Conservation (phyloP, 2,797 vertebrate genomes). For the Manis javanica region DNA sequence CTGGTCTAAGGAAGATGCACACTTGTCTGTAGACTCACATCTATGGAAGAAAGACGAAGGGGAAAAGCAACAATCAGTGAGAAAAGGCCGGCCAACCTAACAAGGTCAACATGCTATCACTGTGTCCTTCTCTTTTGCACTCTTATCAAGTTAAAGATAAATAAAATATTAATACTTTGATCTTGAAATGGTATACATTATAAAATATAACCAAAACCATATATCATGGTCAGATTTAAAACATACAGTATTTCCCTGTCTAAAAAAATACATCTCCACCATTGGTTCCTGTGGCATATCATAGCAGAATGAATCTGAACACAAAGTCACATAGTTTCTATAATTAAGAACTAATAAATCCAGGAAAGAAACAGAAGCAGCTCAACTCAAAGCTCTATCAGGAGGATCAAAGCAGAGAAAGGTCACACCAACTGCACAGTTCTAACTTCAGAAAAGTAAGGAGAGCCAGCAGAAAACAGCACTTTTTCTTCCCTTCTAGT, state of each 20-base stretch:
- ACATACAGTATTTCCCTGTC: not conserved
- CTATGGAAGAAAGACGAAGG: not conserved
- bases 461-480: not conserved
- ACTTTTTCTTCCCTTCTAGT: not conserved
- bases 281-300: not conserved
- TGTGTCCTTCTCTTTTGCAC: not conserved
- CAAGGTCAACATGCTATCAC: not conserved
- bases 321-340: not conserved
- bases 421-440: not conserved
- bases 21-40: not conserved
- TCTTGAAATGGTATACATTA: not conserved
- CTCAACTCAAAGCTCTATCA: not conserved
- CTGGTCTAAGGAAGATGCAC: not conserved
- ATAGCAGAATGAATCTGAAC: not conserved
- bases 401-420: not conserved
- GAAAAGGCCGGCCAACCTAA: not conserved
- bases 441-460: not conserved
- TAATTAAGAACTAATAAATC: not conserved
- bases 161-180: not conserved
- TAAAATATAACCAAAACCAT: not conserved
- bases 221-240: not conserved
- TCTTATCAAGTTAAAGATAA: not conserved
- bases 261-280: not conserved
- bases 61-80: not conserved
- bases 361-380: not conserved